Evolutionary conservation across 2,113 vertebrate genomes (phyloP).

Genomic region (Pongo pygmaeus): DNA sequence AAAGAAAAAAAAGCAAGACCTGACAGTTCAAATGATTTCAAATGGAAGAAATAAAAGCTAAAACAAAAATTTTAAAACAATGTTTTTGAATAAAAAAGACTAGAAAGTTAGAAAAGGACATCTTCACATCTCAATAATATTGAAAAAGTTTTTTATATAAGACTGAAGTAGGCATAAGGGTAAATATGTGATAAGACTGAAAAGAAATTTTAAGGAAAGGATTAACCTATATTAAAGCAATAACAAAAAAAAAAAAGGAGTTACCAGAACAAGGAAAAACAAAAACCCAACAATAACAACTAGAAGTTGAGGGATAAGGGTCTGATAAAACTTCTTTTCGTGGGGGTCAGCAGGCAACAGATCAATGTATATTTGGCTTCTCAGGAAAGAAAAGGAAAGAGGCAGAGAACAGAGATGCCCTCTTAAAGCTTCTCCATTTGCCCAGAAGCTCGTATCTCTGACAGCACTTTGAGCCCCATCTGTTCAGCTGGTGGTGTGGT

Average conservation of each 20-base stretch:
- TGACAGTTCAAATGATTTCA: not conserved
- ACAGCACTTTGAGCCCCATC: not conserved
- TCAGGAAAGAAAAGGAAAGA: not conserved
- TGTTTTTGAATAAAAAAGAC: not conserved
- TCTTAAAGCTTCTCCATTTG: not conserved
- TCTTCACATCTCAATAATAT: not conserved
- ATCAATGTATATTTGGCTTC: not conserved
- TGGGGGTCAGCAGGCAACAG: not conserved
- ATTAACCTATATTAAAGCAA: not conserved
- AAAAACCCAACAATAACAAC: not conserved
- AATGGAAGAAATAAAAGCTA: not conserved
- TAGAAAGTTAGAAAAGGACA: not conserved
- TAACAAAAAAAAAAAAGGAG: not conserved
- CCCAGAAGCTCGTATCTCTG: not conserved
- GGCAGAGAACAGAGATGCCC: not conserved
- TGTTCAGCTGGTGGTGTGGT: not conserved
- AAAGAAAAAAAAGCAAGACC: not conserved
- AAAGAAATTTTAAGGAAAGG: not conserved
- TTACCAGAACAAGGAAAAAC: not conserved
- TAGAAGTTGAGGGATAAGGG: not conserved
- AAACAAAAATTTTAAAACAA: not conserved
- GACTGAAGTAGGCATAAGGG: not conserved
- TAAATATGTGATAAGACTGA: not conserved
- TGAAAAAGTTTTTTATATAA: not conserved
- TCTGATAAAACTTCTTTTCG: not conserved